Base-by-base conservation (phyloP, 2,797 vertebrate genomes). In the Poliocrania exsul region DNA sequence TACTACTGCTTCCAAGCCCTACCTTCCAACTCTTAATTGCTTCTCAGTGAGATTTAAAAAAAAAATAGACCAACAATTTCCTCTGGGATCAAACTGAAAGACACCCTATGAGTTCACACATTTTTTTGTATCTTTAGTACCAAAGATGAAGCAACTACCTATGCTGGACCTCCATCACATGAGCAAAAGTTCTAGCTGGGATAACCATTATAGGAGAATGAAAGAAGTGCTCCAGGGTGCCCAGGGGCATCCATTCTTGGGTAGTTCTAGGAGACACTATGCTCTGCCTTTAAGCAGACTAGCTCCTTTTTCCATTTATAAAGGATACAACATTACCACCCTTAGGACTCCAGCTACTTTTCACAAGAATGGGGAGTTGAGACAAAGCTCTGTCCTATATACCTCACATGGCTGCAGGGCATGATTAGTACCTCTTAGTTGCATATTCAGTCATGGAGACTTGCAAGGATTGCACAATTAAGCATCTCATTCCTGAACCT, bases 51-150 rank as follows among this genome's bases (percentile, higher is more conserved):
- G 13, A 51, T 37, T 46, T 9, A 26, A 28, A 16, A 38, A 6
- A 65, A 67, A 53, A 38, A 4, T 2, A 37, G 12, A 6, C 11
- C 60, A 73, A 50, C 6, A 79, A 17, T 14, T n/a, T 71, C 19
- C 6, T 33, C 42, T 38, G 18, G 20, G 23, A 60, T 79, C 44
- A 75, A 74, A 49, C 16, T 23, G 11, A 51, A 69, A 77, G 29
- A 51, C 17, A 42, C 7, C 0, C 1, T 5, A 14, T 31, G 24
- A 86, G 13, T 54, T 65, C n/a, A 77, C 2, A 1, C 1, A 23
- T 18, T 5, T 54, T 54, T 1, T 16, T 46, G 1, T 24, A 50
- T 29, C 14, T 66, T 54, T n/a, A 77, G 61, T 15, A 67, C 4
- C 31, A 66, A 26, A 21, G 3, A 62, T 20, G 70, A 73, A 69